These are phyloP conservation scores for Petromus typicus DNA, from an alignment of 2,113 vertebrate species.

Conservation along the genomic window DNA sequence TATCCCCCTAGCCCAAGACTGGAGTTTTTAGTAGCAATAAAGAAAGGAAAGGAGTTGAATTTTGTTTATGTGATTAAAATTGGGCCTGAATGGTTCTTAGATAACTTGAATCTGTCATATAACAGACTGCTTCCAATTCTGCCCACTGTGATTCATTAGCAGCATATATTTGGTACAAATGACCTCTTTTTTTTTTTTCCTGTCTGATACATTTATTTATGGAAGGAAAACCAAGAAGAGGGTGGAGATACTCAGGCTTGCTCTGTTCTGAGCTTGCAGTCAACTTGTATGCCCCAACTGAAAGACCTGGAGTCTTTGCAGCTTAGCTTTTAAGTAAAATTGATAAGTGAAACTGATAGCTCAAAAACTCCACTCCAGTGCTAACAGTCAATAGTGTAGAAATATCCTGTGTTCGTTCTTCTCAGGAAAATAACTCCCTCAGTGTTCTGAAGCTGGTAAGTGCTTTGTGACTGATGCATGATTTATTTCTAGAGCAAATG, in stretches of 20 bases:
- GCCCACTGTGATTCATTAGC: not conserved
- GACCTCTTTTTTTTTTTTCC: not conserved
- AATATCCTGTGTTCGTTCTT: not conserved
- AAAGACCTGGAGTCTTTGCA: not conserved
- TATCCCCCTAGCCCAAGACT: no score
- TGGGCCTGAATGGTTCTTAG: not conserved
- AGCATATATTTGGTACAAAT: not conserved
- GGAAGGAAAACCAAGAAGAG: not conserved
- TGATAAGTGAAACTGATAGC: slow-evolving; percentile 34
- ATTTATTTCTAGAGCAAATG: slow-evolving; percentile 76
- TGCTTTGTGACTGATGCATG: slow-evolving; percentile 66
- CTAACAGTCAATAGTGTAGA: not conserved
- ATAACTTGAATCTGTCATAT: not conserved
- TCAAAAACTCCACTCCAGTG: slow-evolving; percentile 2
- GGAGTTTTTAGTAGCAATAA: not conserved
- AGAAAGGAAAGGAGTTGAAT: not conserved
- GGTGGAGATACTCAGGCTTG: not conserved
- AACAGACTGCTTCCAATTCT: not conserved
- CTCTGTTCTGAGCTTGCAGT: not conserved
- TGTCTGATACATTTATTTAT: not conserved
- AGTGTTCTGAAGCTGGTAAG: slow-evolving; percentile 48
- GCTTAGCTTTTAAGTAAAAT: slow-evolving; percentile 22
- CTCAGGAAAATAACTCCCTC: not conserved
- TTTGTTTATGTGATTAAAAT: not conserved
- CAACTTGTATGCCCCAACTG: not conserved